Evolutionary conservation across 1,140 invertebrate species (phyloP), one percentile per base, ranked within the genome.

Genomic region (Branchinecta lynchi): DNA sequence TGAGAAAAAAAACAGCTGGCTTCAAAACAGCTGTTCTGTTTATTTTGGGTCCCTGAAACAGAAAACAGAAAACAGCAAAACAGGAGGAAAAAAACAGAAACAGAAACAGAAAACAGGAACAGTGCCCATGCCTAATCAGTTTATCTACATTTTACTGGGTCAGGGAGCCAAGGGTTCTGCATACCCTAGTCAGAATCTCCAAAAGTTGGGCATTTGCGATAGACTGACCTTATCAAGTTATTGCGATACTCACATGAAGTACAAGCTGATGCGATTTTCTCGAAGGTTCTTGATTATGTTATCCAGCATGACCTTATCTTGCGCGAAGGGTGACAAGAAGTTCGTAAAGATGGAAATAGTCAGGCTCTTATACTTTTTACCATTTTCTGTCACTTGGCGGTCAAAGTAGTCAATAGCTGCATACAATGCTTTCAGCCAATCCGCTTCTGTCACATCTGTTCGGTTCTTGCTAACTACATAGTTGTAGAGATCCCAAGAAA

Each of bases 351-450:
- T 1, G 17, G 51, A 12, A 6, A 60, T 60, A 3, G 51, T 60
- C 17, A 60, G 51, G 17, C 51, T 60, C 12, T 60, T 60, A 60
- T 15, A 60, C 17, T 20, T 20, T 60, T 60, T 60, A 15, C 17
- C 51, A 20, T 60, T 60, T 60, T 60, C 51, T 15, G 12, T 20
- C 12, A 60, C 51, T 60, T 60, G 51, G 6, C 51, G 17, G 3
- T 20, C 51, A 60, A 60, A 60, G 6, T 60, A 60, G 6, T 60
- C 51, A 15, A 60, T 60, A 60, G 51, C 51, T 12, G 51, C 6
- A 60, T 60, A 60, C 17, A 60, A 60, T 6, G 51, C 51, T 60
- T 60, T 60, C 51, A 60, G 51, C 51, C 51, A 60, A 60, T 60
- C 51, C 3, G 2, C 51, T 60, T 12, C 51, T 15, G 17, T 20